These are phyloP conservation scores for Thripadectes ignobilis DNA, from an alignment of 2,797 vertebrate genomes.

Conservation along the genomic window DNA sequence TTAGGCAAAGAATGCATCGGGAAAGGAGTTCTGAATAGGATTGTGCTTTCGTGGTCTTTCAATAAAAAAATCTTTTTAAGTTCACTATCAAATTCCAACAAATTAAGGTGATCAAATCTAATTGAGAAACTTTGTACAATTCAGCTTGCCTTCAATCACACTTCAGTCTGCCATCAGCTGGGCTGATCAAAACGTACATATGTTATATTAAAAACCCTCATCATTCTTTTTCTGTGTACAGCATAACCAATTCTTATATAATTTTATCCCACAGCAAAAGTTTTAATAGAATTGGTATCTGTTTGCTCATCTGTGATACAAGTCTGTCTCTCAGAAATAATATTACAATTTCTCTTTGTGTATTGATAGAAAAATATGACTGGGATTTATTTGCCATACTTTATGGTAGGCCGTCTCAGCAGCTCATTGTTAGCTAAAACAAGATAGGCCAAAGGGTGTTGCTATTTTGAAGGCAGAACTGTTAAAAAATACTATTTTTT, in stretches of 20 bases:
- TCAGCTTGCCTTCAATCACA: constrained; percentile 39
- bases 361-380: background rate
- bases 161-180: background rate
- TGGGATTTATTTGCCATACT: background rate
- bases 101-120: constrained; percentile 42
- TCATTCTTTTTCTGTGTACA: background rate
- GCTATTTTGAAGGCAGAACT: background rate
- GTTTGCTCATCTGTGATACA: background rate
- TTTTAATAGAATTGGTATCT: background rate
- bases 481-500: background rate
- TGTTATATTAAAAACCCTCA: background rate
- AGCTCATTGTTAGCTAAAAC: background rate
- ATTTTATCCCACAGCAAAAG: background rate
- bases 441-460: background rate
- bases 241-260: background rate
- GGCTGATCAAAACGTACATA: background rate
- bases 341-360: background rate
- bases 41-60: constrained; percentile 37
- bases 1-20: constrained; percentile 32
- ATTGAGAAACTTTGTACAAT: constrained; percentile 31
- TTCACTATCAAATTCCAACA: constrained; percentile 38
- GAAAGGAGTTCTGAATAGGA: constrained; percentile 38
- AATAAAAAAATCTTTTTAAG: background rate
- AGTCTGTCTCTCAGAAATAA: background rate
- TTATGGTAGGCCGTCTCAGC: background rate